Evolutionary conservation across 2,113 vertebrate genomes (phyloP).

Genomic region (Acanthisitta chloris): DNA sequence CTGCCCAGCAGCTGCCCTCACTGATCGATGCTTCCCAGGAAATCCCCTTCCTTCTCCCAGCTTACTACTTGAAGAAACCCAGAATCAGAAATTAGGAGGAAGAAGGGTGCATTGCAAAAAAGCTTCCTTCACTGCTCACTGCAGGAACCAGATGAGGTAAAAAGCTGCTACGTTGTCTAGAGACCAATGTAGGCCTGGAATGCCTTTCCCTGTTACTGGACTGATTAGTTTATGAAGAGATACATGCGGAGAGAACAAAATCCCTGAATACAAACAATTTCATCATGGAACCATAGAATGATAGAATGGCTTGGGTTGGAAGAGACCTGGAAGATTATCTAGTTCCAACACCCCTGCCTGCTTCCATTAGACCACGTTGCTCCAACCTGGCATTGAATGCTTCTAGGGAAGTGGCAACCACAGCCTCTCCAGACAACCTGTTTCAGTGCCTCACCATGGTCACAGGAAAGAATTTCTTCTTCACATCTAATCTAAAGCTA

Average conservation of each 20-base stretch:
- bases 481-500: neutral
- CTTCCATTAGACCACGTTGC: neutral
- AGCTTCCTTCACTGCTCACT: neutral
- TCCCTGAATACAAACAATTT: neutral
- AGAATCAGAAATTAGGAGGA: neutral
- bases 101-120: neutral
- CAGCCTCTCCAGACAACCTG: neutral
- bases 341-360: neutral
- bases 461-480: neutral
- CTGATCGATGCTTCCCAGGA: neutral
- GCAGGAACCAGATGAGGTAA: neutral
- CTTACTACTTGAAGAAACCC: neutral
- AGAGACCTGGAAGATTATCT: neutral
- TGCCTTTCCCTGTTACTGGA: neutral
- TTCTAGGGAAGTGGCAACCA: neutral
- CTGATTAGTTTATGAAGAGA: neutral
- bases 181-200: neutral
- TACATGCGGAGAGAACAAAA: neutral
- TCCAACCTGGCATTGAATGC: neutral
- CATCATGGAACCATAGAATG: neutral
- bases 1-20: neutral
- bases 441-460: too few species aligned
- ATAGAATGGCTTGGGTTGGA: neutral
- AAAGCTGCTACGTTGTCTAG: neutral
- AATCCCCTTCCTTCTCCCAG: neutral